Evolutionary conservation across 2,113 vertebrate species (phyloP), one percentile per base, ranked within the genome.

Genomic region (Callipepla californica): DNA sequence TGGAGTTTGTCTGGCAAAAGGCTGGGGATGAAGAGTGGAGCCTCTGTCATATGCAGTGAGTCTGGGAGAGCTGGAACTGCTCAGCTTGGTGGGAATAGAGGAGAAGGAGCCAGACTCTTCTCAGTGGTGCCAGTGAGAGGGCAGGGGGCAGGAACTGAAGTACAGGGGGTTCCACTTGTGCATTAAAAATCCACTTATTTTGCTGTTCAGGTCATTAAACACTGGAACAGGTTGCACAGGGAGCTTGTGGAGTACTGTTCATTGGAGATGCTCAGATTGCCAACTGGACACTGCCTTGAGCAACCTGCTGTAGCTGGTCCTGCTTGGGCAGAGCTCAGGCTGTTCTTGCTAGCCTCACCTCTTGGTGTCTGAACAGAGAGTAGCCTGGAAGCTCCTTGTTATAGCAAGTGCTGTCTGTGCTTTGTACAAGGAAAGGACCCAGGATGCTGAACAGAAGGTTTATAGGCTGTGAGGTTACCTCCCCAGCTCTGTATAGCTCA

Each of bases 251-350:
- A 22, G 26, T 70, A 11, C 72, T 53, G n/a, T 6, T 69, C 16
- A 7, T 20, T 62, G 44, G 53, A 80, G 63, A 55, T 65, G 28
- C 6, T 45, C 38, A 51, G 81, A 21, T 48, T 11, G 50, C 79
- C 0, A 0, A 11, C 21, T 66, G 55, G 7, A 47, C 1, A 2
- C 0, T 0, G 22, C 38, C 19, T 18, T 66, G 59, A 19, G 8
- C 55, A 73, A 6, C 15, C 38, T 73, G 38, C 18, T 72, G 17
- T 58, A 51, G 9, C 45, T 78, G 55, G 57, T 25, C 8, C 25
- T 78, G 36, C 45, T 65, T 13, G 55, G 73, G 16, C 32, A 38
- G 28, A 25, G 20, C 3, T 32, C 69, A 45, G 4, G 21, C 45
- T 66, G 36, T 84, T 22, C 38, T 20, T 2, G 0, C 26, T n/a